phyloP scores from a whole-genome alignment of 1,140 invertebrate species.

The Hydropsyche tenuis region DNA sequence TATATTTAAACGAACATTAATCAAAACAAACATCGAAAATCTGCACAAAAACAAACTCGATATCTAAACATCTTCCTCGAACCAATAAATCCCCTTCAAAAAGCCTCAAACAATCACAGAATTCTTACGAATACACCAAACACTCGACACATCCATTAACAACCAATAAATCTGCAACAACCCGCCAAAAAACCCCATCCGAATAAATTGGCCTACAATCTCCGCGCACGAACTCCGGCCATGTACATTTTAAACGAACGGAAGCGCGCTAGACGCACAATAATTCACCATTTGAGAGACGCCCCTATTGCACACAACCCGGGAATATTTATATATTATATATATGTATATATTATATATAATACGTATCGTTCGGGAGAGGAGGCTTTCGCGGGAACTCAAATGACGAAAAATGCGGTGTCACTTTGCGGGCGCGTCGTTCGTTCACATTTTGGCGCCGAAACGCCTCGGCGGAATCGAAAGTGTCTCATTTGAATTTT shows the following conservation, averaged over 20 bases:
- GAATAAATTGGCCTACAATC: not conserved
- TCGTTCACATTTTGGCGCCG: not conserved
- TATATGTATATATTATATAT: not conserved
- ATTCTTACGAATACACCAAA: too few relatives aligned
- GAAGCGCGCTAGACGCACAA: not conserved
- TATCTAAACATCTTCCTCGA: too few relatives aligned
- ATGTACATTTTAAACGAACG: not conserved
- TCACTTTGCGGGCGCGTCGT: slow-evolving; percentile 4
- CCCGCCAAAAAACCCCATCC: not conserved
- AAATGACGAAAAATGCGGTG: slow-evolving; percentile 19
- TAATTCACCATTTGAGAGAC: not conserved
- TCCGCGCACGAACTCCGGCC: not conserved
- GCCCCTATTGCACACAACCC: too few relatives aligned
- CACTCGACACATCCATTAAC: too few relatives aligned
- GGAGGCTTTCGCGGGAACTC: not conserved
- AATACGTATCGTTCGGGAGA: not conserved
- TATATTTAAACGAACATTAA: too few relatives aligned
- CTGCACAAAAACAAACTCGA: too few relatives aligned
- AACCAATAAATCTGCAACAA: not conserved
- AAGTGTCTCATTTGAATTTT: too few relatives aligned
- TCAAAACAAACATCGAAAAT: too few relatives aligned
- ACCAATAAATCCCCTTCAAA: too few relatives aligned
- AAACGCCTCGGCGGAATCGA: too few relatives aligned
- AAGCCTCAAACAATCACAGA: too few relatives aligned
- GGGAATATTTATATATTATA: too few relatives aligned